These are phyloP conservation scores for Onychomys torridus DNA, from an alignment of 2,797 vertebrate species.

Conservation along the genomic window DNA sequence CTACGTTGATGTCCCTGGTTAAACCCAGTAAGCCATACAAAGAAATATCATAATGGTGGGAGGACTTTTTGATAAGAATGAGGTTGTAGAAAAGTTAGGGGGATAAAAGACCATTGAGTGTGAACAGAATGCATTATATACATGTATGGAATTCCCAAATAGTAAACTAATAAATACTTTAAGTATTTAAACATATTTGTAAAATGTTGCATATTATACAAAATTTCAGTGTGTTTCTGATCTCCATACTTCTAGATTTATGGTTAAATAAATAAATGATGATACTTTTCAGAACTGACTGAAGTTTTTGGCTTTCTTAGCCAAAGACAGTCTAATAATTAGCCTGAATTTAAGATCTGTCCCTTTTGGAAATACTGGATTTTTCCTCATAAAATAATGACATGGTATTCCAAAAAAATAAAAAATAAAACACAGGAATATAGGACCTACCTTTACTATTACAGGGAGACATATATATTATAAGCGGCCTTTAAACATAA, in stretches of 20 bases:
- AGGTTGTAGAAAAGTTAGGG: neutral
- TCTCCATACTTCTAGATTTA: neutral
- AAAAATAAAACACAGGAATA: neutral
- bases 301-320: no score
- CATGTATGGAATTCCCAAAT: neutral
- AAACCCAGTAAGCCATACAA: neutral
- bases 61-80: neutral
- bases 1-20: neutral
- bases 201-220: no score
- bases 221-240: neutral
- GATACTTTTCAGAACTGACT: neutral
- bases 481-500: neutral
- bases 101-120: neutral
- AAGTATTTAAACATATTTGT: neutral
- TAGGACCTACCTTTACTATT: no score
- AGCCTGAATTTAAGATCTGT: neutral
- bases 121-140: neutral
- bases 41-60: neutral
- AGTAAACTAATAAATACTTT: neutral
- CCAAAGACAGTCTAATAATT: neutral
- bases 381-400: neutral
- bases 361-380: neutral
- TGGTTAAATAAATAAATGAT: neutral
- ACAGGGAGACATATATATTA: neutral
- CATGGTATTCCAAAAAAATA: neutral